Evolutionary conservation across 1,140 invertebrate genomes (phyloP).

Genomic region (Drosophila asahinai): DNA sequence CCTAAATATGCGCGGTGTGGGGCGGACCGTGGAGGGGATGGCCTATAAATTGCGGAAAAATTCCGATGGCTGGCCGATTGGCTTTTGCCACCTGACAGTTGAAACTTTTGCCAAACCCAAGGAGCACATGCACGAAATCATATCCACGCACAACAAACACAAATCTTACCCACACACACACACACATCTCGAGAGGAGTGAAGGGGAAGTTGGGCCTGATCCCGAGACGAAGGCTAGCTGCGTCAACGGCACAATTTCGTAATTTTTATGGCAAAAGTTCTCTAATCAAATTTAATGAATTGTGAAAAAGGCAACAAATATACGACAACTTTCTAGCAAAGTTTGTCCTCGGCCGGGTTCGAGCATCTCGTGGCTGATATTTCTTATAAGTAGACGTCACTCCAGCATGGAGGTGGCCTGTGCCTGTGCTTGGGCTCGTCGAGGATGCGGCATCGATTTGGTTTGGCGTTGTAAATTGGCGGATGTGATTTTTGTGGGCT

Average conservation of each 20-base stretch:
- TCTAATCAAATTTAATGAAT: slow-evolving; percentile 84
- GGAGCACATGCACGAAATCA: slow-evolving; percentile 73
- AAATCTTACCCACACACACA: slow-evolving; percentile 63
- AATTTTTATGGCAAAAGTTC: slow-evolving; percentile 84
- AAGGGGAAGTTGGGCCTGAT: slow-evolving; percentile 43
- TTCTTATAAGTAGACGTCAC: slow-evolving; percentile 79
- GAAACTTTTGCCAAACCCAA: slow-evolving; percentile 61
- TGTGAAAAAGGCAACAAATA: slow-evolving; percentile 84
- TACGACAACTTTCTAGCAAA: slow-evolving; percentile 80
- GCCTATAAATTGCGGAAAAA: slow-evolving; percentile 72
- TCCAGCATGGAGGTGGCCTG: slow-evolving; percentile 19
- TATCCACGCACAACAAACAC: slow-evolving; percentile 82
- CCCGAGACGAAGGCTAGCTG: slow-evolving; percentile 63
- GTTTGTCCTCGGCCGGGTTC: slow-evolving; percentile 62
- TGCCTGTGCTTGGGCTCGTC: slow-evolving; percentile 1
- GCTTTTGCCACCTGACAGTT: slow-evolving; percentile 81
- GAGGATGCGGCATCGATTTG: slow-evolving; percentile 69
- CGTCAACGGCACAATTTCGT: slow-evolving; percentile 83
- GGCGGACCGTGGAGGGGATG: slow-evolving; percentile 1
- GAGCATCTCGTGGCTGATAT: slow-evolving; percentile 62
- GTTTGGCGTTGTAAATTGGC: slow-evolving; percentile 78
- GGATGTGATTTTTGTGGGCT: slow-evolving; percentile 81
- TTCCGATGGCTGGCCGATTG: slow-evolving; percentile 71
- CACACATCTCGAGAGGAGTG: slow-evolving; percentile 7
- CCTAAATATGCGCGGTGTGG: slow-evolving; percentile 7